Evolutionary conservation across 2,797 vertebrate species (phyloP).

Genomic region (Pitangus sulphuratus): DNA sequence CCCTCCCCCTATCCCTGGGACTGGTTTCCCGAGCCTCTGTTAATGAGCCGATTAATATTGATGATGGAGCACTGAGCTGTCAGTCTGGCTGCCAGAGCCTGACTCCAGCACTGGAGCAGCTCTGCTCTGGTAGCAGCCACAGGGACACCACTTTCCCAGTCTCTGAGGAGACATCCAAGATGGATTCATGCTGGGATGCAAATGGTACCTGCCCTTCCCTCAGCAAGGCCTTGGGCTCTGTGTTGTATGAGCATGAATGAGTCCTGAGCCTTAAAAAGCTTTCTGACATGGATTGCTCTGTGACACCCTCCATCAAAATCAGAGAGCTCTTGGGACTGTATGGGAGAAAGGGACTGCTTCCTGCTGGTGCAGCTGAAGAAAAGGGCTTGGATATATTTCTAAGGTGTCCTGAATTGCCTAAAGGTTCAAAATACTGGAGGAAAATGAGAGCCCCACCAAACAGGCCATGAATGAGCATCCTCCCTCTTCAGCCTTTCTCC

Average conservation of each 20-base stretch:
- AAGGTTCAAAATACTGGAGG: accelerated
- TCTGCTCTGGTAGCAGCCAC: neutral
- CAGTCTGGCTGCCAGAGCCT: neutral
- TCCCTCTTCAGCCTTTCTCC: accelerated
- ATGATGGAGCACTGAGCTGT: neutral
- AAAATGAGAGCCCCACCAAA: accelerated
- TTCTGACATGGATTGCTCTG: accelerated
- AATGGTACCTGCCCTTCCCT: neutral
- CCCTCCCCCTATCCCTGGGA: neutral
- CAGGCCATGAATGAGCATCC: neutral
- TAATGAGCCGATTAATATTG: slow-evolving; percentile 49
- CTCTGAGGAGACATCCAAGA: accelerated
- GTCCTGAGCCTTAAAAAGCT: neutral
- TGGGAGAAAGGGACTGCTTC: neutral
- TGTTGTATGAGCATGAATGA: accelerated
- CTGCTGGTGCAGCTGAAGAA: neutral
- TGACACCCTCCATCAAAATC: neutral
- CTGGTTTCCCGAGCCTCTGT: neutral
- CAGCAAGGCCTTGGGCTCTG: accelerated
- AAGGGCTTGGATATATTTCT: neutral
- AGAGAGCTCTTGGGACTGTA: neutral
- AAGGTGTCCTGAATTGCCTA: neutral
- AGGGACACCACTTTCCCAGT: neutral
- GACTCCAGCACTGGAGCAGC: neutral
- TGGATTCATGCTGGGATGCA: neutral